These are phyloP conservation scores for Pyrrhosoma nymphula DNA, from an alignment of 2,888 invertebrate species.

Conservation along the genomic window DNA sequence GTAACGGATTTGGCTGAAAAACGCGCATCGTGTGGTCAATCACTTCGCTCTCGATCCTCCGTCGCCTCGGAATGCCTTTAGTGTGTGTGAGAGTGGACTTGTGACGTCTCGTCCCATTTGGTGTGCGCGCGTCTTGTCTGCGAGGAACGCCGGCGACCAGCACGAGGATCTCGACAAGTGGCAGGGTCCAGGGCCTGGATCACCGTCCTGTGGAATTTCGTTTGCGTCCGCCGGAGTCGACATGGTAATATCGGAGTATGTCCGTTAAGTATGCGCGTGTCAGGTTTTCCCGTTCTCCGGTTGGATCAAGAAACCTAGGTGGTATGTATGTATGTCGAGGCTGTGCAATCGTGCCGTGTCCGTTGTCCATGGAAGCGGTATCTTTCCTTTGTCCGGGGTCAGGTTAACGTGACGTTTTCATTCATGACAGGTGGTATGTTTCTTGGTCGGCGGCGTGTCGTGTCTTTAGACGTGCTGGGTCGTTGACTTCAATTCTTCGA, in stretches of 20 bases:
- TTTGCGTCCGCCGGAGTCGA: neutral
- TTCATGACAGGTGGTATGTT: constrained; percentile 57
- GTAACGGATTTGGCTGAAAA: constrained; percentile 54
- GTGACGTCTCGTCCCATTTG: neutral
- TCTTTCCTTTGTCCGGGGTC: neutral
- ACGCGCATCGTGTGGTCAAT: constrained; percentile 39
- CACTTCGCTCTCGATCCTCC: neutral
- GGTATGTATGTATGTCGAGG: neutral
- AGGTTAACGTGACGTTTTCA: constrained; percentile 45
- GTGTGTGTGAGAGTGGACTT: constrained; percentile 12
- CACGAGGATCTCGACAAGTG: neutral
- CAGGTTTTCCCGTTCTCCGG: neutral
- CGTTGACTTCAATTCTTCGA: constrained; percentile 63
- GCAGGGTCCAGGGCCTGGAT: neutral
- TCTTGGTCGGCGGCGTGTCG: constrained; percentile 33
- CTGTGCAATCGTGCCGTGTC: neutral
- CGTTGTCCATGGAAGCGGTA: neutral
- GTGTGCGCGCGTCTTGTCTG: neutral
- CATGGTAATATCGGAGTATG: neutral
- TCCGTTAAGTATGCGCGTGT: neutral
- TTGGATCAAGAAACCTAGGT: neutral
- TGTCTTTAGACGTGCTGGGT: constrained; percentile 57
- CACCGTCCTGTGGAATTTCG: neutral
- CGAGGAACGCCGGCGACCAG: neutral
- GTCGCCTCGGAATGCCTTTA: neutral